Conservation (phyloP, 2,888 invertebrate species). For the Microchrysa polita region DNA sequence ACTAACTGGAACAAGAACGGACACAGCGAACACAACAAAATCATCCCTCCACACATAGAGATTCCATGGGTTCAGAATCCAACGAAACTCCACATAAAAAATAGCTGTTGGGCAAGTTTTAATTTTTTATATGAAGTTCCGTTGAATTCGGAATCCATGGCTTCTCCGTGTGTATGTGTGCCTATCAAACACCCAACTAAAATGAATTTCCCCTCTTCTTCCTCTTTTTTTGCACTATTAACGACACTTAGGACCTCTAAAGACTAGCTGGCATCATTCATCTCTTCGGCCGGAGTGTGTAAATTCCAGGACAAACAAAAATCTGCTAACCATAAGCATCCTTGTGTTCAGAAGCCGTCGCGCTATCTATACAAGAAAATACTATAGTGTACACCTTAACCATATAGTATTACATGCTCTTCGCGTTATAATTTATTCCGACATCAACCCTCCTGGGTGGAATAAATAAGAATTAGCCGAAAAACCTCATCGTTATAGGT, state of each 20-base stretch:
- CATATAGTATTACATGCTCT: conserved; percentile 23
- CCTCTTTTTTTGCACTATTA: no score
- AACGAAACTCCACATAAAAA: no score
- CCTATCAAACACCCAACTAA: no score
- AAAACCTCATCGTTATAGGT: not conserved
- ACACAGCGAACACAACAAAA: no score
- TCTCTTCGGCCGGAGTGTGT: not conserved
- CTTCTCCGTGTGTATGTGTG: no score
- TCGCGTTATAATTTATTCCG: conserved; percentile 54
- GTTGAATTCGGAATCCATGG: no score
- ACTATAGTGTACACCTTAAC: conserved; percentile 18
- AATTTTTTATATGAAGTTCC: no score
- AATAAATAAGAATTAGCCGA: conserved; percentile 55
- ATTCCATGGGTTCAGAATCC: no score
- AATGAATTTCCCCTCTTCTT: no score
- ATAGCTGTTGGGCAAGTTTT: no score
- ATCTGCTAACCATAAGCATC: conserved; percentile 11
- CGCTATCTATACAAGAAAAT: conserved; percentile 19
- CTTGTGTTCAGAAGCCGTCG: not conserved
- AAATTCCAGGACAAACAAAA: conserved; percentile 12
- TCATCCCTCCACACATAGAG: no score
- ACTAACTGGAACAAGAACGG: no score
- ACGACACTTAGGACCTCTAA: not conserved
- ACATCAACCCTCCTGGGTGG: conserved; percentile 51
- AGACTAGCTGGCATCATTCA: not conserved